These are phyloP conservation scores for Chascanopsetta lugubris DNA, from an alignment of 2,113 vertebrate species.

Conservation along the genomic window DNA sequence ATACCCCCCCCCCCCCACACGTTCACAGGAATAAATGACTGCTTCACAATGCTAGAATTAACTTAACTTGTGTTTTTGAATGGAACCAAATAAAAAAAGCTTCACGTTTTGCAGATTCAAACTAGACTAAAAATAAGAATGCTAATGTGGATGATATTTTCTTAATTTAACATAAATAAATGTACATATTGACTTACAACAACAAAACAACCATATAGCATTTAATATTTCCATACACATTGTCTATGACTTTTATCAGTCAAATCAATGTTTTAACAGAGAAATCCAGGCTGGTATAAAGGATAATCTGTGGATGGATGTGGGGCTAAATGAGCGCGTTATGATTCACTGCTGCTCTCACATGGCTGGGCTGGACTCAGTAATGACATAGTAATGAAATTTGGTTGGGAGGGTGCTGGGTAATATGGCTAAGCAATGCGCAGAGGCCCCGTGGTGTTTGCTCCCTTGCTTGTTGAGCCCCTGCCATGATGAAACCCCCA, in stretches of 20 bases:
- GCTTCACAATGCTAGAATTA: not conserved
- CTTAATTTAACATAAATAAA: no score
- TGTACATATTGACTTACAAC: no score
- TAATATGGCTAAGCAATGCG: slow-evolving; percentile 84
- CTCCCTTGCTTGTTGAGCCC: slow-evolving; percentile 80
- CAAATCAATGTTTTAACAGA: slow-evolving; percentile 32
- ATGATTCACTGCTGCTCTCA: slow-evolving; percentile 76
- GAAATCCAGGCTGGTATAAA: slow-evolving; percentile 52
- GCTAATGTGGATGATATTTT: no score
- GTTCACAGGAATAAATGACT: not conserved
- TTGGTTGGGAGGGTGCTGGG: slow-evolving; percentile 76
- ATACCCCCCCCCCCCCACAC: not conserved
- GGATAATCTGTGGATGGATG: slow-evolving; percentile 66
- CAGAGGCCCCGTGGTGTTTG: slow-evolving; percentile 58
- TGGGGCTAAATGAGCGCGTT: slow-evolving; percentile 79
- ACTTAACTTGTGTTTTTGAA: no score
- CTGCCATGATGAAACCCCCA: slow-evolving; percentile 79
- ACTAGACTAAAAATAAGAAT: no score
- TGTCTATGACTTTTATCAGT: slow-evolving; percentile 5
- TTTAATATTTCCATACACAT: no score
- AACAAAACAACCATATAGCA: no score
- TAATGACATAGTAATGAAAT: slow-evolving; percentile 86
- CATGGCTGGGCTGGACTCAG: slow-evolving; percentile 66
- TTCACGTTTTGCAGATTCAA: no score
- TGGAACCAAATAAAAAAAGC: no score